Conservation (phyloP, 2,797 vertebrate genomes). For the Salarias fasciatus region DNA sequence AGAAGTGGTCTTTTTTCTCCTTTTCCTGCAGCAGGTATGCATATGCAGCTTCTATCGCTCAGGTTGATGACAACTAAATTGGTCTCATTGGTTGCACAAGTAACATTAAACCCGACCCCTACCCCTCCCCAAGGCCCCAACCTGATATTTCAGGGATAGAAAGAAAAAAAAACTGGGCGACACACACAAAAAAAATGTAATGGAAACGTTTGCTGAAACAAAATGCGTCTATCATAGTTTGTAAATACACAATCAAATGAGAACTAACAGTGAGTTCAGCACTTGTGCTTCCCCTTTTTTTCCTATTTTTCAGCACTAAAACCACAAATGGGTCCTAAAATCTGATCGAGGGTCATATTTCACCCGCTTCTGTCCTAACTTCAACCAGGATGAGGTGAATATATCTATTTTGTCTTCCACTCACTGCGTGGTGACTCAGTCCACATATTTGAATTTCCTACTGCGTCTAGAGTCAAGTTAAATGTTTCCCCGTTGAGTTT, state of each 20-base stretch:
- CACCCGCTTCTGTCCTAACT: constrained; percentile 45
- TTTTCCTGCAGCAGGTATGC: constrained; percentile 60
- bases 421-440: constrained; percentile 21
- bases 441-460: constrained; percentile 15
- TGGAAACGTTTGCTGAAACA: constrained; percentile 20
- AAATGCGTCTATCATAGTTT: constrained; percentile 23
- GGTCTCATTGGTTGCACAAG: constrained; percentile 72
- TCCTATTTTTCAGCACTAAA: constrained; percentile 31
- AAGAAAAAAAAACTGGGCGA: constrained; percentile 24
- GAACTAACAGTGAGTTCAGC: constrained; percentile 28
- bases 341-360: constrained; percentile 66
- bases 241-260: constrained; percentile 49
- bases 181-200: neutral
- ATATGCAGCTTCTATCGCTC: constrained; percentile 60
- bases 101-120: constrained; percentile 72
- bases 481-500: constrained; percentile 31
- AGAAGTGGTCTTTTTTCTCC: constrained; percentile 48
- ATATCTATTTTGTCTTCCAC: constrained; percentile 28
- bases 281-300: constrained; percentile 25
- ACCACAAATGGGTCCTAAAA: constrained; percentile 38
- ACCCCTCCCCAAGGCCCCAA: constrained; percentile 51
- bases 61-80: constrained; percentile 81
- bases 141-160: constrained; percentile 68
- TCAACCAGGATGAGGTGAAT: constrained; percentile 44
- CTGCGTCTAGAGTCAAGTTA: constrained; percentile 25